These are phyloP conservation scores for Cinara cedri DNA, from an alignment of 2,888 invertebrate genomes.

Conservation along the genomic window DNA sequence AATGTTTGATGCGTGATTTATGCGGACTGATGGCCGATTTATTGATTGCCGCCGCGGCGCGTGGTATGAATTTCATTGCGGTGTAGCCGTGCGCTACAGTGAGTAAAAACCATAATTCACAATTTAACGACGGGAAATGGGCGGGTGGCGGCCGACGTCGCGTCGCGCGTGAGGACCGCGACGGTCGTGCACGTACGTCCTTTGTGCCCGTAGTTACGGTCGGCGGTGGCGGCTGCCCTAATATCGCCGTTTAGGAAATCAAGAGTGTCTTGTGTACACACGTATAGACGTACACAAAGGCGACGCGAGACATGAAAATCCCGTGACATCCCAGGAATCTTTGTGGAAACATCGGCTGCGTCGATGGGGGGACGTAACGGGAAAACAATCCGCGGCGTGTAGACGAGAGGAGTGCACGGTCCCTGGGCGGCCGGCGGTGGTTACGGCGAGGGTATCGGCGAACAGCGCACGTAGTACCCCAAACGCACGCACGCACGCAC, in stretches of 20 bases:
- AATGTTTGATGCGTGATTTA: constrained; percentile 38
- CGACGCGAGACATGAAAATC: constrained; percentile 2
- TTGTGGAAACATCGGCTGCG: not conserved
- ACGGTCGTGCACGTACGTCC: not conserved
- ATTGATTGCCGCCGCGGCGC: constrained; percentile 5
- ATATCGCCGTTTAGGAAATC: not conserved
- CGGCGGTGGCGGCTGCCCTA: no score
- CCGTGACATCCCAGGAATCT: not conserved
- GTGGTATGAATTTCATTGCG: constrained; percentile 25
- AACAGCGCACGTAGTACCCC: not conserved
- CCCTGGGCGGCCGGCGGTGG: not conserved
- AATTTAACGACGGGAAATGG: constrained; percentile 19
- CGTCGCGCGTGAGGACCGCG: no score
- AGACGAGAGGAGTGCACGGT: not conserved
- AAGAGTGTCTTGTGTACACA: not conserved
- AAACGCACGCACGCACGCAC: no score
- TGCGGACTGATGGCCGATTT: constrained; percentile 36
- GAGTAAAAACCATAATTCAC: constrained; percentile 29
- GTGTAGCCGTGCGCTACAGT: no score
- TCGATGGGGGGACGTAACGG: not conserved
- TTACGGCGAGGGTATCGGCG: not conserved
- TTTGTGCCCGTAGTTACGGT: not conserved
- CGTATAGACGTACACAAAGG: not conserved
- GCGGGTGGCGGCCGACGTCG: not conserved
- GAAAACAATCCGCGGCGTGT: not conserved